phyloP scores from a whole-genome alignment of 2,113 vertebrate genomes.

The Triplophysa dalaica region DNA sequence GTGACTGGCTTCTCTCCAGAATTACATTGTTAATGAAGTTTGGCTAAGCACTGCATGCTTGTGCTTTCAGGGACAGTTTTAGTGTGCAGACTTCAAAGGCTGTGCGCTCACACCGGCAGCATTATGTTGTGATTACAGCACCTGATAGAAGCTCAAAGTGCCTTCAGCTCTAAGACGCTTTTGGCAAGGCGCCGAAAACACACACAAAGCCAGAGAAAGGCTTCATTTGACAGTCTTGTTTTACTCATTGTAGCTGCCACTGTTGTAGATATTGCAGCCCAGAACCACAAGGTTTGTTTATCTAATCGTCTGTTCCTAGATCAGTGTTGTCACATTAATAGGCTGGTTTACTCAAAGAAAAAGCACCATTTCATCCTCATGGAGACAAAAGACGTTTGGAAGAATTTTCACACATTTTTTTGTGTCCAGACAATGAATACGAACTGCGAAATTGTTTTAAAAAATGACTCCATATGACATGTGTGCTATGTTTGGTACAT shows the following conservation, averaged over 20 bases:
- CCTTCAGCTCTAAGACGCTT: slow-evolving; percentile 71
- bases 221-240: background rate
- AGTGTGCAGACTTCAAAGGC: slow-evolving; percentile 70
- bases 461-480: no score
- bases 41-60: slow-evolving; percentile 65
- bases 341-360: background rate
- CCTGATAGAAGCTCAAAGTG: slow-evolving; percentile 73
- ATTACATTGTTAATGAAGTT: slow-evolving; percentile 76
- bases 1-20: slow-evolving; percentile 60
- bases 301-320: background rate
- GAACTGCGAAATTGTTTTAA: no score
- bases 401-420: background rate
- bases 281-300: background rate
- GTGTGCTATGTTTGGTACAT: no score
- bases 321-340: background rate
- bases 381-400: background rate
- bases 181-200: slow-evolving; percentile 69
- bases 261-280: background rate
- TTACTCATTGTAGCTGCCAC: background rate
- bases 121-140: slow-evolving; percentile 74
- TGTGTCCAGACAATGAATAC: background rate
- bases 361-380: background rate
- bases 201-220: slow-evolving; percentile 20
- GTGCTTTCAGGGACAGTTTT: slow-evolving; percentile 68
- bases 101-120: slow-evolving; percentile 63